These are phyloP conservation scores for Synanceia verrucosa DNA, from an alignment of 2,797 vertebrate genomes.

Conservation along the genomic window DNA sequence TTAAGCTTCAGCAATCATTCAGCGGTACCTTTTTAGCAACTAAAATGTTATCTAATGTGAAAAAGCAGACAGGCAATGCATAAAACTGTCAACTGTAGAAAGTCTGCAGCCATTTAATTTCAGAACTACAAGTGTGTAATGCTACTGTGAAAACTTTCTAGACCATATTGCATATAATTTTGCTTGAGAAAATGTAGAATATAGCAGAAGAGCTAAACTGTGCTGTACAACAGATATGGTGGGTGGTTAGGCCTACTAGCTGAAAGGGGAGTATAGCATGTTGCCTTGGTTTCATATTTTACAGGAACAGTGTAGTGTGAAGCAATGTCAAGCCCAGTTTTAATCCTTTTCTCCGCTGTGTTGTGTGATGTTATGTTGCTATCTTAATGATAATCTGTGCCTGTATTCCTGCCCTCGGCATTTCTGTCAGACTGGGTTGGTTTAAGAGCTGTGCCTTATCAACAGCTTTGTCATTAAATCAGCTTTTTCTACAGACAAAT, in stretches of 20 bases:
- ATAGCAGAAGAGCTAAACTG: slow-evolving; percentile 8
- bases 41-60: slow-evolving; percentile 41
- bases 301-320: slow-evolving; percentile 61
- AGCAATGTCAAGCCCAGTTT: slow-evolving; percentile 75
- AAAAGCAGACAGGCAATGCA: slow-evolving; percentile 43
- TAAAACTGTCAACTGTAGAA: slow-evolving; percentile 27
- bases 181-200: slow-evolving; percentile 21
- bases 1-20: slow-evolving; percentile 49
- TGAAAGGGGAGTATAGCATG: slow-evolving; percentile 26
- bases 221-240: slow-evolving; percentile 24
- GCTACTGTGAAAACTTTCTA: slow-evolving; percentile 35
- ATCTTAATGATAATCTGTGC: slow-evolving; percentile 85
- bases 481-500: slow-evolving; percentile 79
- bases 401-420: slow-evolving; percentile 77
- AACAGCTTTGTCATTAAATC: slow-evolving; percentile 82
- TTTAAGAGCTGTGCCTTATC: slow-evolving; percentile 78
- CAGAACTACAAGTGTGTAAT: slow-evolving; percentile 31
- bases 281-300: slow-evolving; percentile 71
- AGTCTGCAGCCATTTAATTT: slow-evolving; percentile 45
- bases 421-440: slow-evolving; percentile 76
- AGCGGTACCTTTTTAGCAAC: slow-evolving; percentile 23
- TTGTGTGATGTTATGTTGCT: slow-evolving; percentile 78
- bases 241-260: slow-evolving; percentile 39
- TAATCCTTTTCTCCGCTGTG: slow-evolving; percentile 79
- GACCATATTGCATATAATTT: slow-evolving; percentile 20